Evolutionary conservation across 2,888 invertebrate genomes (phyloP).

Genomic region (Amphiduros pacificus): DNA sequence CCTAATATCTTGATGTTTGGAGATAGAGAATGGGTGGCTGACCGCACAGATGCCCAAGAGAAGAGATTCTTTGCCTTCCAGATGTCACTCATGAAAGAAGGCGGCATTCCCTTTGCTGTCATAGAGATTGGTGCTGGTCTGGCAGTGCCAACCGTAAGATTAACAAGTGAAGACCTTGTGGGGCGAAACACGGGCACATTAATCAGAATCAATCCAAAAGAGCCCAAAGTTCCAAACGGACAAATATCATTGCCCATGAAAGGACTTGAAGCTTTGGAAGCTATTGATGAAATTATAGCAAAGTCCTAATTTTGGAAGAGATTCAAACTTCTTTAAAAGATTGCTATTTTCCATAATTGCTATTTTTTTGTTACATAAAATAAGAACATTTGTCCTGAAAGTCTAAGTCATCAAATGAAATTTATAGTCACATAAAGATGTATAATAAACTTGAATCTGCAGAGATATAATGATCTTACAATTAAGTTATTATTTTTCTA

Average conservation of each 20-base stretch:
- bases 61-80: conserved; percentile 4
- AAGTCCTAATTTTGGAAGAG: too few species aligned
- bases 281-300: conserved; percentile 10
- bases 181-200: conserved; percentile 2
- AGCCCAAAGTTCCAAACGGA: conserved; percentile 16
- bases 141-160: conserved; percentile 26
- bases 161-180: conserved; percentile 17
- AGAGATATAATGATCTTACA: too few species aligned
- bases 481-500: too few species aligned
- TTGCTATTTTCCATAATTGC: too few species aligned
- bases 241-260: conserved; percentile 16
- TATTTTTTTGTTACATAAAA: too few species aligned
- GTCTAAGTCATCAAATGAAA: too few species aligned
- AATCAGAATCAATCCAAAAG: conserved; percentile 22
- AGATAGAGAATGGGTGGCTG: conserved; percentile 21
- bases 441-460: too few species aligned
- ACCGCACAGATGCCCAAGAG: conserved; percentile 7
- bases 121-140: conserved; percentile 28
- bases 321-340: too few species aligned
- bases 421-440: too few species aligned
- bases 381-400: too few species aligned
- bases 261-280: conserved; percentile 19
- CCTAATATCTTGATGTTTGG: conserved; percentile 31
- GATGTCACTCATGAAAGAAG: background rate
- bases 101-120: conserved; percentile 16